A percentile compares a stretch with the other conserved stretches of the same genome.
Conservation (phyloP, 1,140 invertebrate genomes). For the Bombus soroeensis region DNA sequence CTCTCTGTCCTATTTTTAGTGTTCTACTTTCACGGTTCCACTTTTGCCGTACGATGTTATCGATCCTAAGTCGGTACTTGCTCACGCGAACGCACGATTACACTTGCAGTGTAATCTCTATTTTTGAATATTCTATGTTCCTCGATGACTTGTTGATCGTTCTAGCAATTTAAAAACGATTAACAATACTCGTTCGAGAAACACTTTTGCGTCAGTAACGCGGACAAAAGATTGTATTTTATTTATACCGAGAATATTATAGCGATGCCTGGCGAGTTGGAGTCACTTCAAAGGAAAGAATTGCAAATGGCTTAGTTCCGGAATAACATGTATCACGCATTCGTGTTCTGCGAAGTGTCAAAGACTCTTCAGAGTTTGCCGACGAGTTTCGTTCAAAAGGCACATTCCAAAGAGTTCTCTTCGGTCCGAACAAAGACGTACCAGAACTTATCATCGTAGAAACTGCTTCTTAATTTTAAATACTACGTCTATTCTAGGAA, state of each 20-base stretch:
- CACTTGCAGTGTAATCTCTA: background rate
- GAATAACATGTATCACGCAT: background rate
- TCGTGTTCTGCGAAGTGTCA: background rate
- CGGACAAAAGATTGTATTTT: too few relatives aligned
- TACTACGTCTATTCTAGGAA: background rate
- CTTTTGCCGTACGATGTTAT: background rate
- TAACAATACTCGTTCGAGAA: background rate
- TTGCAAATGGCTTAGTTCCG: background rate
- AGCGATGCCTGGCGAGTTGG: background rate
- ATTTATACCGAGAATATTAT: too few relatives aligned
- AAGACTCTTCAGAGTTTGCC: background rate
- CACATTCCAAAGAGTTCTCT: background rate
- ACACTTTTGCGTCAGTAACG: too few relatives aligned
- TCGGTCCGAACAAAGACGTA: background rate
- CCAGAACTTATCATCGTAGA: background rate
- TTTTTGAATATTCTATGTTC: background rate
- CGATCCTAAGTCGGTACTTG: background rate
- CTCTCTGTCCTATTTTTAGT: background rate
- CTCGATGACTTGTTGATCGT: background rate
- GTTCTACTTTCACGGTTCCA: background rate
- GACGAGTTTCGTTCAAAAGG: background rate
- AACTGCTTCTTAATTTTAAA: background rate
- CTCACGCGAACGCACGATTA: background rate
- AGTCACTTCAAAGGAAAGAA: background rate
- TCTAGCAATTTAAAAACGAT: background rate